Conservation (phyloP, 2,888 invertebrate species). For the Bellardia pandia region DNA sequence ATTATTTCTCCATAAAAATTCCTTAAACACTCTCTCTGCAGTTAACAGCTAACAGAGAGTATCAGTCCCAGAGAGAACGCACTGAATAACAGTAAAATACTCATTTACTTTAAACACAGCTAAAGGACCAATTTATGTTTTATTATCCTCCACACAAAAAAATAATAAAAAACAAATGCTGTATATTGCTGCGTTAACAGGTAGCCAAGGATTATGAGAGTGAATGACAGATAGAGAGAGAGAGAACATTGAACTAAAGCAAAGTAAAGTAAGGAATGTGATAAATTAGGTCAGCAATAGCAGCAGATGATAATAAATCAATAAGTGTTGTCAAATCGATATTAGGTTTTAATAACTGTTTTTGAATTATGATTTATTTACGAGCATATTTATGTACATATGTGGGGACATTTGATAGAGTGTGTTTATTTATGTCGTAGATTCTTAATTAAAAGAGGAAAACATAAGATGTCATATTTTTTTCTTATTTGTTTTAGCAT, state of each 20-base stretch:
- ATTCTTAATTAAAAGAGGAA: conserved; percentile 6
- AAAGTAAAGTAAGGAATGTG: neutral
- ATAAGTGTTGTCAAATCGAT: conserved; percentile 60
- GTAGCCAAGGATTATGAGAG: conserved; percentile 47
- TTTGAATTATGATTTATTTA: conserved; percentile 20
- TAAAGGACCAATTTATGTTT: neutral
- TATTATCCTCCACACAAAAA: neutral
- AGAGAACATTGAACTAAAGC: conserved; percentile 7
- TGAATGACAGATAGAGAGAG: conserved; percentile 14
- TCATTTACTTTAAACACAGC: neutral
- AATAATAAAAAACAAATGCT: conserved; percentile 9
- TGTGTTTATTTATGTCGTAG: neutral
- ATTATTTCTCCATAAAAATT: neutral
- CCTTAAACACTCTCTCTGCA: neutral
- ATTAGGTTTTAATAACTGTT: conserved; percentile 31
- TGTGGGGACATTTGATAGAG: neutral
- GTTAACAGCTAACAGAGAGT: conserved; percentile 1
- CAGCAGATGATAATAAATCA: conserved; percentile 38
- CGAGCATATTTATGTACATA: neutral
- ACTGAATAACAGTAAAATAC: neutral
- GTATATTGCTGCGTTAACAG: conserved; percentile 50
- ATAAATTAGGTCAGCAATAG: conserved; percentile 67
- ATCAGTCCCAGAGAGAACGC: conserved; percentile 1
- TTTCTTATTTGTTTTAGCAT: neutral
- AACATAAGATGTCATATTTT: neutral